Base-by-base conservation (phyloP, 2,797 vertebrate species). In the Thunnus albacares region DNA sequence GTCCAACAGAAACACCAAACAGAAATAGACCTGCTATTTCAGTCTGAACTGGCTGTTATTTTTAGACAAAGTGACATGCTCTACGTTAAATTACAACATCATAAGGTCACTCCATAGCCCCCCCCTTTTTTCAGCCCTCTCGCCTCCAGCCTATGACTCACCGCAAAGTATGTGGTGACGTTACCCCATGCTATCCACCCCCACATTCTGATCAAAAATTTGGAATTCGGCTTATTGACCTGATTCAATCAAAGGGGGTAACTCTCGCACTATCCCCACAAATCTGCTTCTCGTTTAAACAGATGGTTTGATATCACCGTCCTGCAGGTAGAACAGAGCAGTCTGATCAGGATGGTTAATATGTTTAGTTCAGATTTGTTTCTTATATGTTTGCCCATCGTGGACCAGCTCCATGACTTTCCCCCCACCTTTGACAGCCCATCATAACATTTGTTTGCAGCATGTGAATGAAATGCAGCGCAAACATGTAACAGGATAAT, bases 21-120 rank as follows among this genome's bases (percentile, higher is more conserved):
- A 88, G 90, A 95, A 96, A 96, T 96, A 95, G 94, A 90, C 85
- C 79, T 87, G 90, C 95, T 96, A 96, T 96, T 96, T 96, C 83
- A 90, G 94, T 93, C 93, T 66, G 72, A 88, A 74, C 71, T 14
- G 62, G 60, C 71, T 87, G 86, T 94, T 95, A 95, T 95, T 95
- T 95, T 95, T 95, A 94, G 93, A 91, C 91, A 91, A 93, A 92
- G 88, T 90, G 93, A 92, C 93, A 92, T 79, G 83, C 70, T 91
- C 83, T 77, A 85, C 65, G 68, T 84, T 93, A 78, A 93, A 94
- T 95, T 95, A 94, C 92, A 89, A 84, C 93, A 94, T 90, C 89
- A 92, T 94, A 93, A 92, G 92, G 91, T 96, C 94, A 95, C 86
- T 82, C 81, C 67, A 53, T 85, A 77, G 76, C 62, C 43, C 43